A percentile compares a stretch with the other conserved stretches of the same genome.
These are phyloP conservation scores for Argya squamiceps DNA, from an alignment of 2,797 vertebrate genomes.

Conservation along the genomic window DNA sequence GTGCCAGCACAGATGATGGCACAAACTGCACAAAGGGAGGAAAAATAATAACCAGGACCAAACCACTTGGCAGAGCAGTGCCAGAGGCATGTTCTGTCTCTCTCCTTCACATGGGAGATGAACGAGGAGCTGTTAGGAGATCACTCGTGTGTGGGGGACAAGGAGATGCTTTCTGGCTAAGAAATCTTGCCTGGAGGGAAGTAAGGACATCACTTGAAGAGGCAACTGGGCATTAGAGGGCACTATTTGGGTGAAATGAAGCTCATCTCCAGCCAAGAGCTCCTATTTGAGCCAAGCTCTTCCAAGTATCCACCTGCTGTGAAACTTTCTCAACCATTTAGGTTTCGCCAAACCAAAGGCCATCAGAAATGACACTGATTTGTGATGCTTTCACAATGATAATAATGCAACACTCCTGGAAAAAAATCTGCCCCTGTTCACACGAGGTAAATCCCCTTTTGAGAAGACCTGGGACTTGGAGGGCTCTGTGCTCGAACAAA, in stretches of 20 bases:
- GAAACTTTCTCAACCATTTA: neutral
- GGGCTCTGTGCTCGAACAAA: rapidly evolving
- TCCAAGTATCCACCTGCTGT: neutral
- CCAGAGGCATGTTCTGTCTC: neutral
- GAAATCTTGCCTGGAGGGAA: neutral
- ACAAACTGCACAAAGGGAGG: neutral
- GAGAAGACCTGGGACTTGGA: neutral
- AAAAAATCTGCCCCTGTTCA: neutral
- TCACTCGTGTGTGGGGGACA: neutral
- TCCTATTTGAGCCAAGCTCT: neutral
- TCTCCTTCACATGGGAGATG: neutral
- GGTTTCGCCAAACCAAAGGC: neutral
- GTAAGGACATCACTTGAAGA: neutral
- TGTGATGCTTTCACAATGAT: neutral
- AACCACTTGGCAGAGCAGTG: neutral
- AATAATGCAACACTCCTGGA: rapidly evolving
- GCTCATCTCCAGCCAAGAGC: neutral
- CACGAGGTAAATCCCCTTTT: rapidly evolving
- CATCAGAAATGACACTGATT: neutral
- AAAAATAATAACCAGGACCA: neutral
- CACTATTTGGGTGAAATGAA: neutral
- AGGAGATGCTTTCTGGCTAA: neutral
- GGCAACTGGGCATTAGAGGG: neutral
- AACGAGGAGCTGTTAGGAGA: neutral
- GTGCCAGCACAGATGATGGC: slow-evolving; percentile 36